Conservation (phyloP, 2,888 invertebrate species). For the Oegoconia quadripuncta region DNA sequence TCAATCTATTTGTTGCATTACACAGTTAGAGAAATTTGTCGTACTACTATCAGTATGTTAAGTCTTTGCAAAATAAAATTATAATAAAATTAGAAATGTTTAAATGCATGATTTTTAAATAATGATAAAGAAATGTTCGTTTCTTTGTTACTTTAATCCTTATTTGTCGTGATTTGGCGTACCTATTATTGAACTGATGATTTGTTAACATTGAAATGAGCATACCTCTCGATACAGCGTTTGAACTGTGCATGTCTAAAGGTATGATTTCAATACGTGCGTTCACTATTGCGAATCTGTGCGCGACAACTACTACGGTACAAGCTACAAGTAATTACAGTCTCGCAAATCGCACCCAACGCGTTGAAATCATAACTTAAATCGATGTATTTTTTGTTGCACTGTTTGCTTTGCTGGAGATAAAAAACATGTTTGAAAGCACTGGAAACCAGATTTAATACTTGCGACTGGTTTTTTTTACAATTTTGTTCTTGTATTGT, state of each 20-base stretch:
- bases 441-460: conserved; percentile 1
- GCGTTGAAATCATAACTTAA: no score
- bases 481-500: conserved; percentile 21
- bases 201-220: neutral
- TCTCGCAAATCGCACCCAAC: no score
- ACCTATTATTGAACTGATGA: neutral
- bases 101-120: neutral
- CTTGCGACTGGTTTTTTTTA: conserved; percentile 24
- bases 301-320: conserved; percentile 2
- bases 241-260: conserved; percentile 21
- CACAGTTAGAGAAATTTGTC: no score
- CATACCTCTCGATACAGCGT: neutral
- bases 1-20: no score
- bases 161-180: no score
- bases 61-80: no score
- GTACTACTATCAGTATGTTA: no score
- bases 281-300: conserved; percentile 43
- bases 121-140: neutral
- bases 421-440: conserved; percentile 15
- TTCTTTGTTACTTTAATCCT: neutral
- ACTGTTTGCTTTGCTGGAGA: conserved; percentile 59
- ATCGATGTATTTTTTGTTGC: conserved; percentile 44
- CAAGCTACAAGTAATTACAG: no score
- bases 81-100: no score
- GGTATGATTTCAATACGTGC: no score